These are phyloP conservation scores for Artibeus jamaicensis DNA, from an alignment of 2,797 vertebrate genomes.

Conservation along the genomic window DNA sequence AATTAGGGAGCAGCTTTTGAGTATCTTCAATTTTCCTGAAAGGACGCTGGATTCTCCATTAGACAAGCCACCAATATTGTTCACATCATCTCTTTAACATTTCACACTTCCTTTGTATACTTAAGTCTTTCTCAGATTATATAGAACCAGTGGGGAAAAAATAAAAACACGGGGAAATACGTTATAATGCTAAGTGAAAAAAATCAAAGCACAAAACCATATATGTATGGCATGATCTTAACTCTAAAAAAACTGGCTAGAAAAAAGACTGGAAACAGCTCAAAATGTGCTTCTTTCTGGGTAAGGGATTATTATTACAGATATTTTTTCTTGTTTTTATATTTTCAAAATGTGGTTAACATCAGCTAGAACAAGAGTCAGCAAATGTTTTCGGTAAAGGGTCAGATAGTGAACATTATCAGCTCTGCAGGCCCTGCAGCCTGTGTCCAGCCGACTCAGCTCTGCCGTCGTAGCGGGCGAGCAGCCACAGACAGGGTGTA, in stretches of 20 bases:
- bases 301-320: background rate
- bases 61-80: conserved; percentile 3
- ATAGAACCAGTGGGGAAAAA: too few relatives aligned
- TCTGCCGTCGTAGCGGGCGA: background rate
- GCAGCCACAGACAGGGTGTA: background rate
- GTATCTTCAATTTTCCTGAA: conserved; percentile 73
- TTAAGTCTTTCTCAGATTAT: conserved; percentile 84
- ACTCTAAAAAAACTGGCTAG: background rate
- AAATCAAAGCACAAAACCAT: background rate
- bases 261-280: background rate
- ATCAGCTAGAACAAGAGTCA: background rate
- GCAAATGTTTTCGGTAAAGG: background rate
- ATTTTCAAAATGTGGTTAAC: background rate
- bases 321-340: background rate
- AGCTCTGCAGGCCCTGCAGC: fast-evolving
- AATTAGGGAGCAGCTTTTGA: conserved; percentile 63
- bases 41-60: conserved; percentile 57
- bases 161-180: background rate
- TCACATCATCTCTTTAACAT: conserved; percentile 39
- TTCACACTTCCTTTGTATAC: conserved; percentile 58
- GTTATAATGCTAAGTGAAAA: background rate
- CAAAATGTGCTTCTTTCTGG: background rate
- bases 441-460: background rate
- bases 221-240: background rate
- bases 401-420: background rate